Evolutionary conservation across 2,113 vertebrate genomes (phyloP).

Genomic region (Thymallus thymallus): DNA sequence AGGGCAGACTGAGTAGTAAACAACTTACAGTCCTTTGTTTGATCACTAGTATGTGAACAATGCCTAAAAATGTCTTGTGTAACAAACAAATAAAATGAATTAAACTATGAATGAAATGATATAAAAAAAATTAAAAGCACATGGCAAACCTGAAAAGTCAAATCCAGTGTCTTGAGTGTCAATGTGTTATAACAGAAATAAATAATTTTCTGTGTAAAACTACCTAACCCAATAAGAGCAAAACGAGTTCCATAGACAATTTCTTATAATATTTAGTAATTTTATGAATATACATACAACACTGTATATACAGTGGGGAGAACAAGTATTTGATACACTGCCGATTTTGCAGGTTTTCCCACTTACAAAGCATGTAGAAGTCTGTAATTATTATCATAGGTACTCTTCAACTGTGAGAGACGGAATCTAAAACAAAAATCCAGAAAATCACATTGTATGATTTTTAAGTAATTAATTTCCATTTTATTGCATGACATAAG

Average conservation of each 20-base stretch:
- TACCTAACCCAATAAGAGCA: too few species aligned
- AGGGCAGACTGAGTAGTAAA: constrained; percentile 70
- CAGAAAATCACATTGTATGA: too few species aligned
- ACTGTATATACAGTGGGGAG: neutral
- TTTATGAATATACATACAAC: too few species aligned
- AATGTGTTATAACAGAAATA: neutral
- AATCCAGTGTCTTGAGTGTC: neutral
- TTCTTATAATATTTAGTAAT: neutral
- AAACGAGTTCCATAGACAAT: neutral
- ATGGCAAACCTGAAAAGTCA: constrained; percentile 67
- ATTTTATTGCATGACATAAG: too few species aligned
- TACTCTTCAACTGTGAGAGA: too few species aligned
- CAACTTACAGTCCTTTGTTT: constrained; percentile 73
- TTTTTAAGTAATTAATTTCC: too few species aligned
- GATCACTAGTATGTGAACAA: constrained; percentile 78
- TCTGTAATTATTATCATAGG: too few species aligned
- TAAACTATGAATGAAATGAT: constrained; percentile 77
- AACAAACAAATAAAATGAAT: constrained; percentile 71
- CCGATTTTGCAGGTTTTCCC: too few species aligned
- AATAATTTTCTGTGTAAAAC: too few species aligned
- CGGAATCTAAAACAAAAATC: too few species aligned
- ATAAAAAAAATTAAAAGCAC: constrained; percentile 74
- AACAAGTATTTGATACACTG: too few species aligned
- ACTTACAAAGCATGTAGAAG: too few species aligned
- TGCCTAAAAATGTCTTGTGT: constrained; percentile 79